Percentiles rank a stretch among this genome's conserved stretches.
Evolutionary conservation across 2,113 vertebrate genomes (phyloP).

Genomic region (Arenaria interpres): DNA sequence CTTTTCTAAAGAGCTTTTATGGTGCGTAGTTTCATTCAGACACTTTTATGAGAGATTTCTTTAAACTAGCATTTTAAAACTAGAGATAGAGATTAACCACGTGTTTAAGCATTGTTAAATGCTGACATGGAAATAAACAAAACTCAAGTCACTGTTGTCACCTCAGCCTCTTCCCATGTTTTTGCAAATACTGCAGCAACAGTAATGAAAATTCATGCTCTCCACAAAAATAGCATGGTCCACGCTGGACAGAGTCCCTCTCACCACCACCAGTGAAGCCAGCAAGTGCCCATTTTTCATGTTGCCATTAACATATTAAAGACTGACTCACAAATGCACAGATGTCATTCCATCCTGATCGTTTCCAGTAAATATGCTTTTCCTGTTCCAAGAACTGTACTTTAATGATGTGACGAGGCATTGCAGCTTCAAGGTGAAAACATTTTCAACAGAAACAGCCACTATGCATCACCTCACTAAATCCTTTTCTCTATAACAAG

Average conservation of each 20-base stretch:
- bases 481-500: conserved; percentile 61
- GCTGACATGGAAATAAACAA: not conserved
- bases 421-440: conserved; percentile 35
- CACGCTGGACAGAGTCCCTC: not conserved
- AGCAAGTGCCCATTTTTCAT: not conserved
- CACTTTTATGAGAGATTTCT: conserved; percentile 46
- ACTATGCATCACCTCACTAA: conserved; percentile 58
- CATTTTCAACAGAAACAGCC: conserved; percentile 34
- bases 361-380: conserved; percentile 1
- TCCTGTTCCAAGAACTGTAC: not conserved
- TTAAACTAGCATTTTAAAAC: conserved; percentile 36
- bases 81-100: conserved; percentile 8
- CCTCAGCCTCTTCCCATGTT: not conserved
- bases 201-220: not conserved
- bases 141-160: not conserved
- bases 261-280: not conserved
- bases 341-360: not conserved
- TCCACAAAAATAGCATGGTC: not conserved
- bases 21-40: not conserved
- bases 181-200: not conserved
- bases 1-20: conserved; percentile 27
- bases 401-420: conserved; percentile 34
- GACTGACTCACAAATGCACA: not conserved
- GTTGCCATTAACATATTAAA: conserved; percentile 6
- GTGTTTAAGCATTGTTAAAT: conserved; percentile 49